phyloP scores from a whole-genome alignment of 2,797 vertebrate genomes.

The Rhinogobio ventralis region DNA sequence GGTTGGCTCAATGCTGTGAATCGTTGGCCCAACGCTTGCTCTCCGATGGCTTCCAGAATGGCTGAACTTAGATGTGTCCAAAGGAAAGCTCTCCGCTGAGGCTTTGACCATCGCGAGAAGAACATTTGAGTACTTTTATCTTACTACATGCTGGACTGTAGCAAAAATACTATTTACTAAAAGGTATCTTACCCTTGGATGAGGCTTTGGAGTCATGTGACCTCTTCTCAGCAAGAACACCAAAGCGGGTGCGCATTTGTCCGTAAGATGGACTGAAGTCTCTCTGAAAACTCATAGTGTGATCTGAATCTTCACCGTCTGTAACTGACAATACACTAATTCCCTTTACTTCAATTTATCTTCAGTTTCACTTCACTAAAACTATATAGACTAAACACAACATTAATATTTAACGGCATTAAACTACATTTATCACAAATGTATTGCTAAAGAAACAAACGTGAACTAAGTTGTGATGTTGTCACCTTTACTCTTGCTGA shows the following conservation, averaged over 20 bases:
- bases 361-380: not conserved
- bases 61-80: constrained; percentile 28
- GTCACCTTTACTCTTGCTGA: constrained; percentile 72
- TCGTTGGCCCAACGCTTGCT: not conserved
- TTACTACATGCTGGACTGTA: not conserved
- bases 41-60: not conserved
- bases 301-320: constrained; percentile 63
- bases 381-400: not conserved
- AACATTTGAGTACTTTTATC: not conserved
- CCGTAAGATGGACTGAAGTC: constrained; percentile 50
- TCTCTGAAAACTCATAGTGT: constrained; percentile 48
- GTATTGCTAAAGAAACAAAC: not conserved
- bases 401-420: not conserved
- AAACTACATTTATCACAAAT: not conserved
- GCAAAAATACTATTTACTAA: not conserved
- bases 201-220: constrained; percentile 21
- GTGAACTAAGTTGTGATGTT: not conserved
- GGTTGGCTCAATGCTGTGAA: not conserved
- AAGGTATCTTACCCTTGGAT: constrained; percentile 29
- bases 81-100: constrained; percentile 30
- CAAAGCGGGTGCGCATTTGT: not conserved
- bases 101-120: constrained; percentile 1
- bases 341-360: not conserved
- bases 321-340: constrained; percentile 55
- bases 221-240: not conserved